These are phyloP conservation scores for Synergus gifuensis DNA, from an alignment of 2,888 invertebrate species.

Conservation along the genomic window DNA sequence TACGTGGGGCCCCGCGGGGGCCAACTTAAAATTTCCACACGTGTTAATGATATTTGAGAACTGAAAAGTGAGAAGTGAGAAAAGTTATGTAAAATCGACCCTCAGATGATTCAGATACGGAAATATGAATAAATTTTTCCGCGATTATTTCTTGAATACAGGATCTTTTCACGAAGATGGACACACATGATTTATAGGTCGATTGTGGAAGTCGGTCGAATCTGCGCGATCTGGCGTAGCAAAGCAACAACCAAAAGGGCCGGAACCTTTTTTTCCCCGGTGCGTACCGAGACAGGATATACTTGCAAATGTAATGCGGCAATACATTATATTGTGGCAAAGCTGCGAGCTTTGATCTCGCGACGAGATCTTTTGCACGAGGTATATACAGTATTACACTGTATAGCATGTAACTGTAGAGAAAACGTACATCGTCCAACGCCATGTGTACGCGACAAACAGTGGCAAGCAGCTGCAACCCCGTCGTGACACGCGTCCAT, in stretches of 20 bases:
- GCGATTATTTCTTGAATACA: neutral
- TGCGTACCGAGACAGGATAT: constrained; percentile 10
- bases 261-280: constrained; percentile 32
- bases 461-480: constrained; percentile 75
- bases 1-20: too few species aligned
- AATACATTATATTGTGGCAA: constrained; percentile 41
- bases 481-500: constrained; percentile 76
- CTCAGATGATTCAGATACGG: too few species aligned
- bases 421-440: constrained; percentile 58
- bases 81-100: too few species aligned
- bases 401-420: constrained; percentile 3
- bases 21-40: too few species aligned
- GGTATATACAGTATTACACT: neutral
- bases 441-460: constrained; percentile 75
- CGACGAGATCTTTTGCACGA: constrained; percentile 36
- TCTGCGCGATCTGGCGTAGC: constrained; percentile 33
- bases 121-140: neutral
- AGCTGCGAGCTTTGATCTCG: constrained; percentile 39
- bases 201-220: constrained; percentile 35
- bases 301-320: constrained; percentile 37
- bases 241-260: neutral
- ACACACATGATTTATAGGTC: constrained; percentile 29
- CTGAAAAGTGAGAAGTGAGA: too few species aligned
- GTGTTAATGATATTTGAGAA: too few species aligned
- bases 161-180: constrained; percentile 5